phyloP scores from a whole-genome alignment of 30 jellyfish, hydroid and myxozoan genomes.

The Clytia hemisphaerica region DNA sequence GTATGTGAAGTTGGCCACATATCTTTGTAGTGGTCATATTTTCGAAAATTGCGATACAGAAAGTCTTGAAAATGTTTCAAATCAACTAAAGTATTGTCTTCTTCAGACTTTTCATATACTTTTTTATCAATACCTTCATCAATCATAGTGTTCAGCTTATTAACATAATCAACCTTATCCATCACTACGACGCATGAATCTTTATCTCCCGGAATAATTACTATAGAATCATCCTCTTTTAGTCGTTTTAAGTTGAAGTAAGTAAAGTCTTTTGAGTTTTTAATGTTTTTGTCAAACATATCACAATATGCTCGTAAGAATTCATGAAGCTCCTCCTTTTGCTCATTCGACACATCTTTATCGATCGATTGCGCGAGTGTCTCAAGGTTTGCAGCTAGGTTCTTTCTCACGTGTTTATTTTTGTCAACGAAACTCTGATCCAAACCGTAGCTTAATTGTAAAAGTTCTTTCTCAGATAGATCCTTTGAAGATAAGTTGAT shows the following conservation, averaged over 20 bases:
- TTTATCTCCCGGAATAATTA: constrained; percentile 4
- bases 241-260: constrained; percentile 7
- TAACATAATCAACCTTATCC: constrained; percentile 15
- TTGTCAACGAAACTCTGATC: not conserved
- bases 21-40: not conserved
- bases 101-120: constrained; percentile 7
- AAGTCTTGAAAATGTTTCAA: constrained; percentile 13
- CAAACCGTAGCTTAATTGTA: not conserved
- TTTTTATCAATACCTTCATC: constrained; percentile 9
- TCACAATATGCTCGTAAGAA: constrained; percentile 11
- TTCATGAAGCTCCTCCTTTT: constrained; percentile 8
- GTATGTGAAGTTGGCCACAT: constrained; percentile 5
- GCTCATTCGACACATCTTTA: not conserved
- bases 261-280: not conserved
- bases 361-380: not conserved
- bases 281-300: constrained; percentile 3
- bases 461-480: not conserved
- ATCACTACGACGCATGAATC: constrained; percentile 14
- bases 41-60: not conserved
- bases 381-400: not conserved
- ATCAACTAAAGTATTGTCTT: not conserved
- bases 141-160: constrained; percentile 8
- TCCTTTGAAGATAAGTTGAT: too few species aligned
- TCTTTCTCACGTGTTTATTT: not conserved
- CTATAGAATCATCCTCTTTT: not conserved